These are phyloP conservation scores for Ceratotherium simum DNA, from an alignment of 2,113 vertebrate genomes.

Conservation along the genomic window DNA sequence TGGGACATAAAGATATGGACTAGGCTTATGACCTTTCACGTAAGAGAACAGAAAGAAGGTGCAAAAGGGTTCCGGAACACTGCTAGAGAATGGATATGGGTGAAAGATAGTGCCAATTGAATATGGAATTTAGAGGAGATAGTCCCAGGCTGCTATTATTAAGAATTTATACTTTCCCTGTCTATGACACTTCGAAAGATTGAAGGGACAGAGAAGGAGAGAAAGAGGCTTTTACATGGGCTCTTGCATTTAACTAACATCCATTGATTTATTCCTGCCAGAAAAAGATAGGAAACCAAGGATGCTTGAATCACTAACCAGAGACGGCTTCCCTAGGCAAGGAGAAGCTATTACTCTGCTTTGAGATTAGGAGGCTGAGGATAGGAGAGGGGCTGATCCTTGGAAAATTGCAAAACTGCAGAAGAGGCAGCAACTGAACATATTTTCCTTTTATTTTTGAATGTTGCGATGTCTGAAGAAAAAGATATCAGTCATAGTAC, in stretches of 20 bases:
- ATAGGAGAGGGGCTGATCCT: slow-evolving; percentile 69
- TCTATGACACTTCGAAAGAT: neutral
- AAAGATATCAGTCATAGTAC: slow-evolving; percentile 82
- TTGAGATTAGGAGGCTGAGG: slow-evolving; percentile 76
- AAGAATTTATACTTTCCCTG: neutral
- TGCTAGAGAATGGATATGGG: neutral
- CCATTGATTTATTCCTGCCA: neutral
- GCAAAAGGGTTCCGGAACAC: fast-evolving
- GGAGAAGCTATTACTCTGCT: slow-evolving; percentile 75
- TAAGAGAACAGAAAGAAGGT: neutral
- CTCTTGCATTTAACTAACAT: slow-evolving; percentile 40
- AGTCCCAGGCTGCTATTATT: neutral
- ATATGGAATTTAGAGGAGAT: neutral
- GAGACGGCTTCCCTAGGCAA: slow-evolving; percentile 42
- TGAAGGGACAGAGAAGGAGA: neutral
- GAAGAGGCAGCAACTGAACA: slow-evolving; percentile 83
- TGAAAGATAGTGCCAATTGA: neutral
- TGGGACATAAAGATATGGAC: neutral
- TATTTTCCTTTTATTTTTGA: slow-evolving; percentile 82
- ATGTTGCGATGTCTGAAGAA: slow-evolving; percentile 78
- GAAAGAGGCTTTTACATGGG: neutral
- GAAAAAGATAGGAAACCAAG: neutral
- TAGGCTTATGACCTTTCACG: neutral
- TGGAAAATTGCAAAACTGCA: slow-evolving; percentile 84
- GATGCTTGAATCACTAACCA: slow-evolving; percentile 73